A percentile compares a stretch with the other conserved stretches of the same genome.
Conservation (phyloP, 1,140 invertebrate genomes). For the Ephestia elutella region DNA sequence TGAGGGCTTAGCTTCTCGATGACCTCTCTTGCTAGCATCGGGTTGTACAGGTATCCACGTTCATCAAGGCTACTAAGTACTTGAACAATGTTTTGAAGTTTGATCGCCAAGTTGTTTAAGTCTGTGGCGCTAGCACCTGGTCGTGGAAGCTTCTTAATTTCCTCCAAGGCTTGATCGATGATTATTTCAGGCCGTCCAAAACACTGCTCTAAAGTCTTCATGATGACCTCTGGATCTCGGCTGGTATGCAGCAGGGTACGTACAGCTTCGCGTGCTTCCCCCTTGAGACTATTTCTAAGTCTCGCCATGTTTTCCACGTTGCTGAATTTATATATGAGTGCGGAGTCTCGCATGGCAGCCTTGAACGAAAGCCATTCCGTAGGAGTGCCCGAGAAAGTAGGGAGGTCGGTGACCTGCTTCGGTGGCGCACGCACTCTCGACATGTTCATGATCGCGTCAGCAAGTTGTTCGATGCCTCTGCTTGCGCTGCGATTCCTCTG, state of each 20-base stretch:
- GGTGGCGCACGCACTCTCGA: too few species aligned
- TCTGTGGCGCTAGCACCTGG: neutral
- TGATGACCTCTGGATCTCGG: neutral
- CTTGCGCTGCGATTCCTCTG: too few species aligned
- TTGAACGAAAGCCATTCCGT: neutral
- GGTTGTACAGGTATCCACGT: neutral
- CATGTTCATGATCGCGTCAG: too few species aligned
- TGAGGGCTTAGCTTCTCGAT: too few species aligned
- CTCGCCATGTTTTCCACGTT: neutral
- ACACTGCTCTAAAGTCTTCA: neutral
- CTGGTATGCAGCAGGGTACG: neutral
- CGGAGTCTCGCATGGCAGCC: neutral
- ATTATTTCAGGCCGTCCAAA: conserved; percentile 12
- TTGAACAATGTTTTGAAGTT: conserved; percentile 11
- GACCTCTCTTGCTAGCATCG: neutral
- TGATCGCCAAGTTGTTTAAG: conserved; percentile 4
- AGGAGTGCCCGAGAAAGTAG: neutral
- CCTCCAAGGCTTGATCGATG: neutral
- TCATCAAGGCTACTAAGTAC: conserved; percentile 6
- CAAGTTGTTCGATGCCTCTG: too few species aligned
- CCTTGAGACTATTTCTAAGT: too few species aligned
- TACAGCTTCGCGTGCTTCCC: neutral
- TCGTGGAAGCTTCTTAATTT: conserved; percentile 5
- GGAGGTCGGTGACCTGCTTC: neutral
- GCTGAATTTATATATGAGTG: neutral